Conservation (phyloP, 1,140 invertebrate genomes). For the Microplitis mediator region DNA sequence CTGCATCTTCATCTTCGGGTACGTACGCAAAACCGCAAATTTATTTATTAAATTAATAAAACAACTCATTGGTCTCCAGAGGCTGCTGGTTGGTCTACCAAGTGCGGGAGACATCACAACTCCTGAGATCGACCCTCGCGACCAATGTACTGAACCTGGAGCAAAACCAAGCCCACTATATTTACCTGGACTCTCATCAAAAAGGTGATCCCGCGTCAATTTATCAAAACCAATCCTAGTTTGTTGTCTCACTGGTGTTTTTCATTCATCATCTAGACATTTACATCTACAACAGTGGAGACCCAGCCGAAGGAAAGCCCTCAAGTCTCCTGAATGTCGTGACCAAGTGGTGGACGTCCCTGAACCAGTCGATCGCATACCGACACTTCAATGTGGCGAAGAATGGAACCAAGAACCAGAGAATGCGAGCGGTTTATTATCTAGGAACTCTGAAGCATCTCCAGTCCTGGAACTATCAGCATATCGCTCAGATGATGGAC, state of each 20-base stretch:
- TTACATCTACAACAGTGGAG: slow-evolving; percentile 41
- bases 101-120: slow-evolving; percentile 46
- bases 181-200: slow-evolving; percentile 60
- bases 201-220: slow-evolving; percentile 36
- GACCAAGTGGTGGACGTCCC: slow-evolving; percentile 51
- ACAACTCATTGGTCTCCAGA: slow-evolving; percentile 31
- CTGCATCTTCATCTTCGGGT: slow-evolving; percentile 49
- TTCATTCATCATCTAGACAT: slow-evolving; percentile 43
- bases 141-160: slow-evolving; percentile 52
- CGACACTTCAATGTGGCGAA: slow-evolving; percentile 49
- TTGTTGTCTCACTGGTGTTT: no score
- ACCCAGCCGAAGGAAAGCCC: slow-evolving; percentile 42
- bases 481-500: slow-evolving; percentile 71
- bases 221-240: not conserved
- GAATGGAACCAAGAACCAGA: slow-evolving; percentile 40
- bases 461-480: slow-evolving; percentile 68
- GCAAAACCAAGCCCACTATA: slow-evolving; percentile 52
- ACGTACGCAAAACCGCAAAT: slow-evolving; percentile 22
- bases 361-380: slow-evolving; percentile 45
- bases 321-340: slow-evolving; percentile 41
- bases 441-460: slow-evolving; percentile 51
- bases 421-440: slow-evolving; percentile 47
- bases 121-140: slow-evolving; percentile 45
- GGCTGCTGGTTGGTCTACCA: slow-evolving; percentile 55
- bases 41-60: slow-evolving; percentile 14